phyloP scores from a whole-genome alignment of 2,888 invertebrate species.

The Lycophotia porphyrea region DNA sequence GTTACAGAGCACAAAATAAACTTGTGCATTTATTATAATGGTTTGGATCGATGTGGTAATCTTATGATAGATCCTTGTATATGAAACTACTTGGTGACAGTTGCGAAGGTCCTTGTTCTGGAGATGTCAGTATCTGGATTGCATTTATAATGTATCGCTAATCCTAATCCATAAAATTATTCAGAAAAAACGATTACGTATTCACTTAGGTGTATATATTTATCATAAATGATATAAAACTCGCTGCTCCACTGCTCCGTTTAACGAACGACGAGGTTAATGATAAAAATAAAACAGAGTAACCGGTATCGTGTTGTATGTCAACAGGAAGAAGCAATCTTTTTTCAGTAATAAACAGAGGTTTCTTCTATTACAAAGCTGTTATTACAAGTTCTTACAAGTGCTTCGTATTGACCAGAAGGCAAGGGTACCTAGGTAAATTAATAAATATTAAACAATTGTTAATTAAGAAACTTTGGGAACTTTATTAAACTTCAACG shows the following conservation, averaged over 20 bases:
- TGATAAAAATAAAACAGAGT: conserved; percentile 42
- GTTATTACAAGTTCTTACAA: conserved; percentile 15
- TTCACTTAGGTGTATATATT: conserved; percentile 5
- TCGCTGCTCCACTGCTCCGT: conserved; percentile 20
- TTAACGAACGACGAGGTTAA: conserved; percentile 43
- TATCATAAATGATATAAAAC: conserved; percentile 28
- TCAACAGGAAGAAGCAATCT: conserved; percentile 41
- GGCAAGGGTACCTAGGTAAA: conserved; percentile 1
- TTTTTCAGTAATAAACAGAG: conserved; percentile 9
- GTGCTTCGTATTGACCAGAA: conserved; percentile 16
- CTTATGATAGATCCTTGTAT: conserved; percentile 16
- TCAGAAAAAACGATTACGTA: not conserved
- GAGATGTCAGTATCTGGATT: not conserved
- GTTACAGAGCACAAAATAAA: conserved; percentile 20
- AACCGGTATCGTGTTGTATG: conserved; percentile 14
- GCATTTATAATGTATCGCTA: not conserved
- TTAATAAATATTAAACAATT: conserved; percentile 37
- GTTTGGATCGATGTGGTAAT: conserved; percentile 7
- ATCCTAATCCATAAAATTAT: not conserved
- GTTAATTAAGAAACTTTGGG: conserved; percentile 28
- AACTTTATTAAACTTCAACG: conserved; percentile 33
- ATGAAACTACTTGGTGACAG: not conserved
- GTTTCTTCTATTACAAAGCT: conserved; percentile 3
- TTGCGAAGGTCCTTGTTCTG: not conserved
- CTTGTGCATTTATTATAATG: conserved; percentile 2